Conservation (phyloP, 1,140 invertebrate genomes). For the Ridgeia piscesae region DNA sequence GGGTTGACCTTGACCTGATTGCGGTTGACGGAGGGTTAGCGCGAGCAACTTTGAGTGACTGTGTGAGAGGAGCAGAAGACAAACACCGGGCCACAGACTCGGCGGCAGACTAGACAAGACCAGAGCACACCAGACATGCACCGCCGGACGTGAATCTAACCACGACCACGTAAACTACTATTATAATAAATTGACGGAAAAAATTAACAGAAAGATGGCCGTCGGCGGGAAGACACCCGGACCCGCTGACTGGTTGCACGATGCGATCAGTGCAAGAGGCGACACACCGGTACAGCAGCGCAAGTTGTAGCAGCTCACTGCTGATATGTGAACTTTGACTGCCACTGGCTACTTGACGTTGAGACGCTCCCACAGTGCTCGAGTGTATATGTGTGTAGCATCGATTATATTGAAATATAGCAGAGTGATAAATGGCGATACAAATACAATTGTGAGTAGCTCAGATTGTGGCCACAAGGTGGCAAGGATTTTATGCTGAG, state of each 20-base stretch:
- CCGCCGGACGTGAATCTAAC: not conserved
- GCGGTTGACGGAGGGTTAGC: not conserved
- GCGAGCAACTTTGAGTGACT: not conserved
- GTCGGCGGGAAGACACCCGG: not conserved
- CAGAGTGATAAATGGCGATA: not conserved
- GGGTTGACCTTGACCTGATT: not conserved
- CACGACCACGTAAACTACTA: not conserved
- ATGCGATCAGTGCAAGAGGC: not conserved
- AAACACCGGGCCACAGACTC: not conserved
- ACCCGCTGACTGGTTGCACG: not conserved
- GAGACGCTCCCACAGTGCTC: not conserved
- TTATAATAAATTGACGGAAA: slow-evolving; percentile 4
- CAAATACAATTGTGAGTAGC: not conserved
- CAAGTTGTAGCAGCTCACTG: not conserved
- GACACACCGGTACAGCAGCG: not conserved
- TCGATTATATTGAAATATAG: not conserved
- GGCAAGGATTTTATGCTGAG: too few relatives aligned
- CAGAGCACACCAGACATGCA: not conserved
- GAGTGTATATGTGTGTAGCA: not conserved
- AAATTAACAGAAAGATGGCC: not conserved
- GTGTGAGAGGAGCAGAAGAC: not conserved
- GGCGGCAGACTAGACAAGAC: too few relatives aligned
- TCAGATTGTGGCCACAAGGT: not conserved
- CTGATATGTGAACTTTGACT: not conserved
- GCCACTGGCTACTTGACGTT: not conserved